phyloP scores from a whole-genome alignment of 2,797 vertebrate species.

The Danionella dracula region DNA sequence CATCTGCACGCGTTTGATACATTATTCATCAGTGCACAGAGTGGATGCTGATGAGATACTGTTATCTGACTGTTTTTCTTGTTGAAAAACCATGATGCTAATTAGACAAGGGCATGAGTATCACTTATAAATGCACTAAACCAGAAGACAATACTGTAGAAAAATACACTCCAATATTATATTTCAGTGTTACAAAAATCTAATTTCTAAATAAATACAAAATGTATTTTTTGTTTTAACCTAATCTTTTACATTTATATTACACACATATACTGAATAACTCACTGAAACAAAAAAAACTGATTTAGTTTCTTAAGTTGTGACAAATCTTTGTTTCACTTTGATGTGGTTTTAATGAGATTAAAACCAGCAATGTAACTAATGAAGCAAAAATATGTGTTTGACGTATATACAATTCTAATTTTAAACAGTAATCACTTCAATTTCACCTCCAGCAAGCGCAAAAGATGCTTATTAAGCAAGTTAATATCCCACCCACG shows the following conservation, averaged over 20 bases:
- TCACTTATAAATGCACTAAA: conserved; percentile 30
- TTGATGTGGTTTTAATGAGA: background rate
- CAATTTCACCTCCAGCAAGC: background rate
- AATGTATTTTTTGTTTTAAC: too few relatives aligned
- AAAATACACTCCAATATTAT: background rate
- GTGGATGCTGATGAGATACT: conserved; percentile 65
- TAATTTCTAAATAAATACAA: too few relatives aligned
- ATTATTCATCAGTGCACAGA: conserved; percentile 50
- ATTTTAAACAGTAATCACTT: background rate
- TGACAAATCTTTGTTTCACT: too few relatives aligned
- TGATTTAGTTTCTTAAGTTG: too few relatives aligned
- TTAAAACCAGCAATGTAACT: background rate
- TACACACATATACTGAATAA: too few relatives aligned
- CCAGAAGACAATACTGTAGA: conserved; percentile 30
- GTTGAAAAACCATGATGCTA: conserved; percentile 61
- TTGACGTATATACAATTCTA: background rate
- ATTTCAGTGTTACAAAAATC: too few relatives aligned
- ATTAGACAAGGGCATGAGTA: conserved; percentile 45
- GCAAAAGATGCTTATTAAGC: background rate
- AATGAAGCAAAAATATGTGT: background rate
- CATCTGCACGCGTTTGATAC: conserved; percentile 51
- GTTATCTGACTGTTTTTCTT: conserved; percentile 56
- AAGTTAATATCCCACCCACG: background rate
- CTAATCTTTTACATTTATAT: too few relatives aligned
- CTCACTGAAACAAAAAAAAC: too few relatives aligned